These are phyloP conservation scores for Carapus acus DNA, from an alignment of 2,797 vertebrate species.

Conservation along the genomic window DNA sequence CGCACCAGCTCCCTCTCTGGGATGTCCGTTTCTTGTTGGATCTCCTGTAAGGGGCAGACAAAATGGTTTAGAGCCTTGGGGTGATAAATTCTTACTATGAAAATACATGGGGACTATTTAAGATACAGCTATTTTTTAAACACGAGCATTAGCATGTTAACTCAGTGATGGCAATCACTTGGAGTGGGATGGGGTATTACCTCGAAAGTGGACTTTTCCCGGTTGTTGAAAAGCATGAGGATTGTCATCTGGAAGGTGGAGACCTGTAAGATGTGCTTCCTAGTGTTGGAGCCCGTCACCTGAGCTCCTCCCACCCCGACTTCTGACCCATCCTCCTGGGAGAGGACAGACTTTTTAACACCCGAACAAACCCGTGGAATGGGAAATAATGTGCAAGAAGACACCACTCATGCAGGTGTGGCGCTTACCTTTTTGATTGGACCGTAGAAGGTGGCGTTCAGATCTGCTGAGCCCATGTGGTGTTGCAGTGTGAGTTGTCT, in stretches of 20 bases:
- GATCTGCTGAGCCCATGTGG: constrained; percentile 98
- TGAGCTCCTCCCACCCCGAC: constrained; percentile 95
- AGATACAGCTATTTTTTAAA: too few species aligned
- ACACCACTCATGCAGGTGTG: not conserved
- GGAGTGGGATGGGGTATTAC: constrained; percentile 78
- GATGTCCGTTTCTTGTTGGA: constrained; percentile 98
- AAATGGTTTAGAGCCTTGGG: not conserved
- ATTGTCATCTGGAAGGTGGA: constrained; percentile 99
- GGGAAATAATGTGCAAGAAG: too few species aligned
- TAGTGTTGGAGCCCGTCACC: constrained; percentile 95
- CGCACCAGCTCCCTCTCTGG: constrained; percentile 95
- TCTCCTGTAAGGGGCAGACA: constrained; percentile 76
- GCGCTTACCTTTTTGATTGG: constrained; percentile 91
- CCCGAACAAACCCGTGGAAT: too few species aligned
- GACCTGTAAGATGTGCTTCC: constrained; percentile 98
- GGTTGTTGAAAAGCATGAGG: constrained; percentile 99
- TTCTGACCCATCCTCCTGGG: constrained; percentile 95
- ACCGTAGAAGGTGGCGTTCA: constrained; percentile 98
- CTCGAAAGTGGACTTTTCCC: constrained; percentile 98
- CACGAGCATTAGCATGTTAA: too few species aligned
- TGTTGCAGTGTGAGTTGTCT: constrained; percentile 98
- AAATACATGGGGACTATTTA: too few species aligned
- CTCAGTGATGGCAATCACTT: too few species aligned
- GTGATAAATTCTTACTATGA: too few species aligned
- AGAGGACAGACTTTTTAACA: constrained; percentile 1